Percentiles rank a stretch among this genome's conserved stretches.
These are phyloP conservation scores for Labroides dimidiatus DNA, from an alignment of 2,797 vertebrate species.

Conservation along the genomic window DNA sequence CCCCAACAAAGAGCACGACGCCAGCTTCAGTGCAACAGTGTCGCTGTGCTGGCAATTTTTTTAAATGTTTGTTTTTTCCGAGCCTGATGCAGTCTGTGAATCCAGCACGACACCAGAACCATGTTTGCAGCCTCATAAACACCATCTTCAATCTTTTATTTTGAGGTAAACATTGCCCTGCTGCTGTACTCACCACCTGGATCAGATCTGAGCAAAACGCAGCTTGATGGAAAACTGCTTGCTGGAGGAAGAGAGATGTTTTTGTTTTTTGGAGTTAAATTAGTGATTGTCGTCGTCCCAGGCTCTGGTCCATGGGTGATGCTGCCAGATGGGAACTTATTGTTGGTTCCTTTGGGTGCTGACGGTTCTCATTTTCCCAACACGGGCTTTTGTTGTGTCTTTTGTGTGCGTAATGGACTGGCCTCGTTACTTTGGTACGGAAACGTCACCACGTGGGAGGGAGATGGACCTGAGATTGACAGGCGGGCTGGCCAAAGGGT, in stretches of 20 bases:
- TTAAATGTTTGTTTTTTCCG: slow-evolving; percentile 2
- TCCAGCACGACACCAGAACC: slow-evolving; percentile 38
- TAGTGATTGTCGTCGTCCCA: slow-evolving; percentile 54
- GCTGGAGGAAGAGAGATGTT: slow-evolving; percentile 38
- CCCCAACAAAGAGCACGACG: slow-evolving; percentile 68
- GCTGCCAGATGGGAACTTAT: slow-evolving; percentile 63
- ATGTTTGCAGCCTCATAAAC: neutral
- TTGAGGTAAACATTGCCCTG: slow-evolving; percentile 17
- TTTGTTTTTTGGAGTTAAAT: slow-evolving; percentile 34
- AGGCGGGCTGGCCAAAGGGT: slow-evolving; percentile 57
- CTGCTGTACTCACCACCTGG: slow-evolving; percentile 82
- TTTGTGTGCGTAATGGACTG: slow-evolving; percentile 83
- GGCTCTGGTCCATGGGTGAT: slow-evolving; percentile 59
- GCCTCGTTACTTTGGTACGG: slow-evolving; percentile 79
- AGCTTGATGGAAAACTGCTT: slow-evolving; percentile 62
- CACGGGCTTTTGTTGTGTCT: slow-evolving; percentile 85
- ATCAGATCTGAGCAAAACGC: slow-evolving; percentile 66
- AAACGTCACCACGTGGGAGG: slow-evolving; percentile 81
- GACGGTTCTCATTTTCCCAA: slow-evolving; percentile 71
- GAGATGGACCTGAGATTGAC: slow-evolving; percentile 57
- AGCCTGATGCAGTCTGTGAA: slow-evolving; percentile 34
- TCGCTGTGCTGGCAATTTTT: slow-evolving; percentile 12
- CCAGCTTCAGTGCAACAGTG: slow-evolving; percentile 55
- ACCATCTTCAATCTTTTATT: neutral
- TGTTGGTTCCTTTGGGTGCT: slow-evolving; percentile 62